phyloP scores from a whole-genome alignment of 2,888 invertebrate species.

The Tinea trinotella region DNA sequence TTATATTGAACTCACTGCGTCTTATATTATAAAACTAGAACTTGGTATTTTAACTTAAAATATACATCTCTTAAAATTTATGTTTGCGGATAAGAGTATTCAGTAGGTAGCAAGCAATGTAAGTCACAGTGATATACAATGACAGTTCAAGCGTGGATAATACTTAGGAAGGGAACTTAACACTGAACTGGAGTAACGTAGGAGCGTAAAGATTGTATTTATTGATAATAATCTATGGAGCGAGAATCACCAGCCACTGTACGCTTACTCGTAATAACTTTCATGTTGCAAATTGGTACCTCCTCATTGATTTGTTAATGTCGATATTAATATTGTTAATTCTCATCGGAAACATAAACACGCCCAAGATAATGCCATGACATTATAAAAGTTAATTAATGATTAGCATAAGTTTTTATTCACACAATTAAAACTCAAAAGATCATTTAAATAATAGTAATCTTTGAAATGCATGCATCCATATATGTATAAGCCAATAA shows the following conservation, averaged over 20 bases:
- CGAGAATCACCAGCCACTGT: constrained; percentile 37
- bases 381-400: constrained; percentile 17
- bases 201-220: constrained; percentile 50
- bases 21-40: background rate
- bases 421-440: constrained; percentile 3
- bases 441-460: too few species aligned
- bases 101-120: constrained; percentile 8
- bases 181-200: constrained; percentile 11
- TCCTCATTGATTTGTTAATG: constrained; percentile 60
- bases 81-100: background rate
- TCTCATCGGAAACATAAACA: constrained; percentile 43
- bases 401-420: constrained; percentile 1
- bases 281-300: constrained; percentile 54
- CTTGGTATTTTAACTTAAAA: background rate
- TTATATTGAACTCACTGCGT: constrained; percentile 8
- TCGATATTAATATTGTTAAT: constrained; percentile 37
- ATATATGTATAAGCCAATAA: too few species aligned
- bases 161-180: background rate
- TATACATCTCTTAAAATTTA: constrained; percentile 8
- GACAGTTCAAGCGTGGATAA: background rate
- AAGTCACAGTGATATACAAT: background rate
- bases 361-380: constrained; percentile 15
- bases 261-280: constrained; percentile 42
- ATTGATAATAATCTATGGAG: constrained; percentile 42
- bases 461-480: too few species aligned